Conservation (phyloP, 2,888 invertebrate genomes). For the Acanthosoma haemorrhoidale region DNA sequence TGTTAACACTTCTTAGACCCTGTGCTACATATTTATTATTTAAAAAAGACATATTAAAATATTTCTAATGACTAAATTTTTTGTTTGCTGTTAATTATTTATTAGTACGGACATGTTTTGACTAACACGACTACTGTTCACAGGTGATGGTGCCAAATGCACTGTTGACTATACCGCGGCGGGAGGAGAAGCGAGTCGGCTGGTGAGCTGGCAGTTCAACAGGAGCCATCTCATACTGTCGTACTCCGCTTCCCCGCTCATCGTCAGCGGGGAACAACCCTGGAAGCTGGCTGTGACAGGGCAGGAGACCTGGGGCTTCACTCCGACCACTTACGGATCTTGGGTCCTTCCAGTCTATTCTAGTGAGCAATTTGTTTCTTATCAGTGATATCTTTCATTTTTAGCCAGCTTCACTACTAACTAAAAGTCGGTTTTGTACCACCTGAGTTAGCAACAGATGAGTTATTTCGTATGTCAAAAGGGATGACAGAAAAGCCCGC, state of each 20-base stretch:
- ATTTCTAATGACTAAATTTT: neutral
- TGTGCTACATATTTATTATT: no score
- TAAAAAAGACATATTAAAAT: neutral
- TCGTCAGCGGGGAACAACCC: neutral
- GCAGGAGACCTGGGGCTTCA: conserved; percentile 25
- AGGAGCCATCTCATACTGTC: neutral
- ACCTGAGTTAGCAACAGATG: no score
- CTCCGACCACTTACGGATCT: neutral
- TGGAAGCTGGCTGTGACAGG: conserved; percentile 13
- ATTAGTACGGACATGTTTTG: neutral
- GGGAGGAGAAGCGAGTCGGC: neutral
- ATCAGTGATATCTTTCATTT: no score
- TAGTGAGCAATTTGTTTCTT: neutral
- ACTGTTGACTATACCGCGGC: conserved; percentile 8
- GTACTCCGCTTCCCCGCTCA: neutral
- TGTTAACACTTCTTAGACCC: no score
- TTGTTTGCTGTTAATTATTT: neutral
- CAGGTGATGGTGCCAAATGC: conserved; percentile 5
- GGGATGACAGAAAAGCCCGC: no score
- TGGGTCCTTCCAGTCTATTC: conserved; percentile 19
- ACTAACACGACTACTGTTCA: neutral
- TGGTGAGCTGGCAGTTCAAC: neutral
- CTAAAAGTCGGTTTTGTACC: no score
- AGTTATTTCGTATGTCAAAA: no score
- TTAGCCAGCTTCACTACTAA: no score